Conservation (phyloP, 2,797 vertebrate species). For the Macropus fuliginosus region DNA sequence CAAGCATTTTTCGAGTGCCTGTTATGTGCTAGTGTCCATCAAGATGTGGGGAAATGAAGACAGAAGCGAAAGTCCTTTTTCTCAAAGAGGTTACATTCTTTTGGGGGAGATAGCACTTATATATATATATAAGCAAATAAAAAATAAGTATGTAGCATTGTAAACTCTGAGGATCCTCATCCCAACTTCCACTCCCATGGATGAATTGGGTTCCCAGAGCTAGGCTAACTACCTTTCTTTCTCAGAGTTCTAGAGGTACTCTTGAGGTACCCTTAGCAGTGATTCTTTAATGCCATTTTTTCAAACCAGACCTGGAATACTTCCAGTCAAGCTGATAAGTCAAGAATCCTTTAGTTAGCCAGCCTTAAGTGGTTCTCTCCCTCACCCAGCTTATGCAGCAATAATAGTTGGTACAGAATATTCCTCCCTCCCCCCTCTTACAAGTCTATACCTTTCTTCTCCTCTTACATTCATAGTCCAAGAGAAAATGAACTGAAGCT, state of each 20-base stretch:
- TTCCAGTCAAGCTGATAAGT: neutral
- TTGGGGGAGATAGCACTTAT: neutral
- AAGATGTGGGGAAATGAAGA: neutral
- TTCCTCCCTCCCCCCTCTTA: neutral
- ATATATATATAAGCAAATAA: neutral
- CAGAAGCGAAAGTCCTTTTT: neutral
- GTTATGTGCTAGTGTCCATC: neutral
- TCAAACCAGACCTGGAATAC: neutral
- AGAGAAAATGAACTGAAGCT: neutral
- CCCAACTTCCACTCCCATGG: neutral
- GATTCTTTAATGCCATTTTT: neutral
- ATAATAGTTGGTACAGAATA: neutral
- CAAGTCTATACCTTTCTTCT: neutral
- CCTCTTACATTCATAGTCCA: neutral
- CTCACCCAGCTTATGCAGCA: neutral
- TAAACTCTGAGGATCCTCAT: neutral
- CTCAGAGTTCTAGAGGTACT: neutral
- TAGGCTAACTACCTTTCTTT: neutral
- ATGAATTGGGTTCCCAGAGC: neutral
- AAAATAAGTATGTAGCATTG: neutral
- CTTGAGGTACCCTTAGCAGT: neutral
- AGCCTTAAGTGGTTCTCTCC: neutral
- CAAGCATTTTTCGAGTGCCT: neutral
- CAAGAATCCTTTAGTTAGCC: neutral
- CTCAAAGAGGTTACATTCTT: neutral